These are phyloP conservation scores for Ceryle rudis DNA, from an alignment of 2,797 vertebrate species.

Conservation along the genomic window DNA sequence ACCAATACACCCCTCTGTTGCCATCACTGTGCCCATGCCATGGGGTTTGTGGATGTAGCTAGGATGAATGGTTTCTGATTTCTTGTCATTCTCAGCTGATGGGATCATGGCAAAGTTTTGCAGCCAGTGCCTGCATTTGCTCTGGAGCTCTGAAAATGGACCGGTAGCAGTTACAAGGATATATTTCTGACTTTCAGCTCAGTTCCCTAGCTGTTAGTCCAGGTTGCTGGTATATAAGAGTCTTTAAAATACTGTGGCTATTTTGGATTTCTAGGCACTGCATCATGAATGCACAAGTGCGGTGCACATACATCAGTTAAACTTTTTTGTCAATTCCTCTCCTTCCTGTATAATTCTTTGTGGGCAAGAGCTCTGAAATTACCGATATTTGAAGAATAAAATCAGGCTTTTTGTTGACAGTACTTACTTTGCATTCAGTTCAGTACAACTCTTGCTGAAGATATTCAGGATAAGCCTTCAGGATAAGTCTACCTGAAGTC, in stretches of 20 bases:
- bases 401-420: not conserved
- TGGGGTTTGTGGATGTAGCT: not conserved
- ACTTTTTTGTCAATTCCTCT: not conserved
- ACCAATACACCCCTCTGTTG: not conserved
- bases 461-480: not conserved
- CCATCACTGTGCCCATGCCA: fast-evolving
- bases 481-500: not conserved
- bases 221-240: not conserved
- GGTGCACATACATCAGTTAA: not conserved
- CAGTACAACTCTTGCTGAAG: not conserved
- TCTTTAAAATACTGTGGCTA: not conserved
- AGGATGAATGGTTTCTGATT: not conserved
- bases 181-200: not conserved
- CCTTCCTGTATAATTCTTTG: not conserved
- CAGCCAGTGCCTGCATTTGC: not conserved
- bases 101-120: not conserved
- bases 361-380: not conserved
- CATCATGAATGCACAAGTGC: not conserved
- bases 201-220: not conserved
- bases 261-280: not conserved
- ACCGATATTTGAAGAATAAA: not conserved
- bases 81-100: fast-evolving
- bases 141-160: not conserved
- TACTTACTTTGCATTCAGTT: not conserved
- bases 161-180: not conserved